Evolutionary conservation across 2,888 invertebrate species (phyloP), one percentile per base, ranked within the genome.

Genomic region (Caradrina clavipalpis): DNA sequence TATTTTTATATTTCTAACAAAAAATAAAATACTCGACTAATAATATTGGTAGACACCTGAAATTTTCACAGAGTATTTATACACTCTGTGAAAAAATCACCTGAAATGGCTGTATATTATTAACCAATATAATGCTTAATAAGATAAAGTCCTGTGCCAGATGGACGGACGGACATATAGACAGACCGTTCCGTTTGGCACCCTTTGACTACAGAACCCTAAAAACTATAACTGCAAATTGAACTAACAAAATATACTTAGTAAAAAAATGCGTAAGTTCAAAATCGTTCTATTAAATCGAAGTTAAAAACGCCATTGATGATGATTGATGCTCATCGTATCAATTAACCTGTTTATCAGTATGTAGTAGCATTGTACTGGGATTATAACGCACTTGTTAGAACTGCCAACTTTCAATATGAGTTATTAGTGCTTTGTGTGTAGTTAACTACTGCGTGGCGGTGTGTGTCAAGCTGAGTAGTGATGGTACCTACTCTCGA

Each of bases 291-390:
- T 63, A 70, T 68, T 75, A 69, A 78, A 73, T 69, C 59, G 54
- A 67, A 79, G 73, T 81, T 79, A 17, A 76, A 76, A 80, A 59
- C 26, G 31, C 61, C 21, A 70, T 84, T 86, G 81, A 84, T 86
- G 73, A 78, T 87, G 89, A 91, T 91, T 89, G 86, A 83, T 88
- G 86, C 53, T 66, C 80, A 73, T 75, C 75, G 69, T 79, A 87
- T 86, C 83, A 83, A 87, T 87, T 86, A 80, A 85, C 67, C 60
- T 58, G 65, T 59, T 51, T 69, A 53, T 69, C 61, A 69, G 61
- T 51, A 70, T 63, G 55, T 67, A 63, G 72, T 76, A 69, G 59
- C 56, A 73, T 73, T 82, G 73, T 76, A 69, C 26, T 54, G 61
- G 47, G 62, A 82, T 84, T 84, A 73, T 56, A 55, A 70, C 22